These are phyloP conservation scores for Fratercula arctica DNA, from an alignment of 2,797 vertebrate species.

Conservation along the genomic window DNA sequence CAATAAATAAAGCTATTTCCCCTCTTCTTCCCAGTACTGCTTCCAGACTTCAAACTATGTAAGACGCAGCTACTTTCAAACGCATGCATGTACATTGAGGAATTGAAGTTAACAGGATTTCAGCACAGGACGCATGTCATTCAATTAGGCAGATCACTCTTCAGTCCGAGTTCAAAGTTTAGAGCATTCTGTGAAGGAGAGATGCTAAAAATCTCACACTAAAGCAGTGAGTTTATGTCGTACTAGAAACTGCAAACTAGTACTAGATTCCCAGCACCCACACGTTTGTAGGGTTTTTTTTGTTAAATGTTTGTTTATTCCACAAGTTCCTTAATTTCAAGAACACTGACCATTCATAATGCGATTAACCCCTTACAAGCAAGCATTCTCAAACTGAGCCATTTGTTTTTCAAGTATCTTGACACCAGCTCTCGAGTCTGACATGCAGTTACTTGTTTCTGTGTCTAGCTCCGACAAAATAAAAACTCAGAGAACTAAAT, in stretches of 20 bases:
- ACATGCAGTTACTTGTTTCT: conserved; percentile 21
- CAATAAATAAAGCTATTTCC: conserved; percentile 34
- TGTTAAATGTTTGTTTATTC: neutral
- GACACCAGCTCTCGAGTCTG: neutral
- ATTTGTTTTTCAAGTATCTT: conserved; percentile 46
- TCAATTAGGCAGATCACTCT: neutral
- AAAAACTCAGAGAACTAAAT: neutral
- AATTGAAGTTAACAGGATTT: neutral
- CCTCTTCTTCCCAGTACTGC: neutral
- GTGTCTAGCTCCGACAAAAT: conserved; percentile 1
- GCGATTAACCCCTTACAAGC: neutral
- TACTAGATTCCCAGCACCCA: neutral
- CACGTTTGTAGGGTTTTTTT: neutral
- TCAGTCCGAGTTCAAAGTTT: neutral
- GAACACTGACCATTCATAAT: neutral
- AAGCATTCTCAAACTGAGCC: neutral
- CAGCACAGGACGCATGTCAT: neutral
- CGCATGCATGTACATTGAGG: neutral
- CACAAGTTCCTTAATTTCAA: neutral
- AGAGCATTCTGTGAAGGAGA: neutral
- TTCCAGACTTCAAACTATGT: neutral
- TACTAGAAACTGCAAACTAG: neutral
- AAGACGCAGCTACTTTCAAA: neutral
- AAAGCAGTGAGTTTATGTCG: neutral
- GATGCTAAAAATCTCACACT: neutral